Conservation (phyloP, 1,140 invertebrate genomes). For the Drosophila fuyamai region DNA sequence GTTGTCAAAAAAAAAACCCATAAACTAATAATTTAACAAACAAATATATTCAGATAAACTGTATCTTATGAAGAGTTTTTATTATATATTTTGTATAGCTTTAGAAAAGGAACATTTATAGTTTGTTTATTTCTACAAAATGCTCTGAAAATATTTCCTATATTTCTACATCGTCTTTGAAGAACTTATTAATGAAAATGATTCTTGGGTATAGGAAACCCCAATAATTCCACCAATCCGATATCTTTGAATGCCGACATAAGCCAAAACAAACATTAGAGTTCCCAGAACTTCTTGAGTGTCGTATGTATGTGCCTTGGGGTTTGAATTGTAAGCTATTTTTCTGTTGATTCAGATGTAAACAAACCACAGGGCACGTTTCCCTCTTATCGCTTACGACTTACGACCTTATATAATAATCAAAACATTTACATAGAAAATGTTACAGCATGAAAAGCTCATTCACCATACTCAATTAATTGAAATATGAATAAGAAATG, state of each 20-base stretch:
- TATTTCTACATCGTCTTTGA: neutral
- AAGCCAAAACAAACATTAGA: conserved; percentile 36
- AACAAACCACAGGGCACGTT: conserved; percentile 27
- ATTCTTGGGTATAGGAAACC: neutral
- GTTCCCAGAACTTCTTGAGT: conserved; percentile 34
- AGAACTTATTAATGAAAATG: conserved; percentile 2
- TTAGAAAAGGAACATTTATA: too few relatives aligned
- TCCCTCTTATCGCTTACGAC: conserved; percentile 19
- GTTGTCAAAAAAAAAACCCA: too few relatives aligned
- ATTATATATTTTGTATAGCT: too few relatives aligned
- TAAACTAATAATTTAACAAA: too few relatives aligned
- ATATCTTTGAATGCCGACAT: conserved; percentile 33
- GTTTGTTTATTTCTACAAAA: too few relatives aligned
- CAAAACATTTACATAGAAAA: conserved; percentile 30
- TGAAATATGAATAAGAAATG: conserved; percentile 39
- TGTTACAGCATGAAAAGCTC: conserved; percentile 27
- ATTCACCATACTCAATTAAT: conserved; percentile 26
- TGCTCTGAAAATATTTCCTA: too few relatives aligned
- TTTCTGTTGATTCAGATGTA: conserved; percentile 35
- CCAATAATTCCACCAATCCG: conserved; percentile 5
- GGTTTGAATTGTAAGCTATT: conserved; percentile 12
- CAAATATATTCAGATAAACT: too few relatives aligned
- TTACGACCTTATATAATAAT: conserved; percentile 21
- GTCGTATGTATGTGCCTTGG: conserved; percentile 6
- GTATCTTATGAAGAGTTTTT: too few relatives aligned